phyloP scores from a whole-genome alignment of 2,797 vertebrate species.

The Tamandua tetradactyla region DNA sequence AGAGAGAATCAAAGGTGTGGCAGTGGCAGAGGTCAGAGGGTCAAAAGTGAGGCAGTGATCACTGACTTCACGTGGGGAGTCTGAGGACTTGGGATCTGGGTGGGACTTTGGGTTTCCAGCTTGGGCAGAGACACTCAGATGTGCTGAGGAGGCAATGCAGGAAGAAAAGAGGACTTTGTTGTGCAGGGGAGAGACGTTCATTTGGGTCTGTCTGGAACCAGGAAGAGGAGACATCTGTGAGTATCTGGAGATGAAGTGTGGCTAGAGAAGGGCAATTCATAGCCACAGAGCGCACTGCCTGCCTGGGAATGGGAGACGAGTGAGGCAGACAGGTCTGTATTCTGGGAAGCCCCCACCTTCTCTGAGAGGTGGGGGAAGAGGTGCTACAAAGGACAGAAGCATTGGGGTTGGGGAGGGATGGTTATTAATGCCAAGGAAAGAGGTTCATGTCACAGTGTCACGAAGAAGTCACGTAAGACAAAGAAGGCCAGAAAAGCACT shows the following conservation, averaged over 20 bases:
- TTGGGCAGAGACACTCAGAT: not conserved
- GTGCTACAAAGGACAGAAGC: not conserved
- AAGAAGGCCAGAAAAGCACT: not conserved
- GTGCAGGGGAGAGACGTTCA: not conserved
- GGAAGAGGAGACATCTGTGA: not conserved
- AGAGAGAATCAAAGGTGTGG: not conserved
- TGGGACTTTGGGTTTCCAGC: not conserved
- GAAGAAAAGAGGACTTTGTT: not conserved
- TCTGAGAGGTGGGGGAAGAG: fast-evolving
- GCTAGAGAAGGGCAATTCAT: not conserved
- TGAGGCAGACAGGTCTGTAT: not conserved
- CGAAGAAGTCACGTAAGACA: not conserved
- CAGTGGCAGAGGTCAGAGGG: not conserved
- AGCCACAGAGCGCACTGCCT: not conserved
- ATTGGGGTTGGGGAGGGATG: not conserved
- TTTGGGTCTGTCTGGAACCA: not conserved
- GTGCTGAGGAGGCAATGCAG: not conserved
- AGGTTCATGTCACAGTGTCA: not conserved
- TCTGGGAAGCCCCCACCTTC: not conserved
- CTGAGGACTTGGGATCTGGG: no score
- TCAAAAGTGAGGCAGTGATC: not conserved
- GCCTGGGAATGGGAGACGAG: not conserved
- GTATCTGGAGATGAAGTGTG: not conserved
- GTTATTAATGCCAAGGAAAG: not conserved
- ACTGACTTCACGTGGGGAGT: no score